These are phyloP conservation scores for Argopecten irradians DNA, from an alignment of 1,140 invertebrate species.

Conservation along the genomic window DNA sequence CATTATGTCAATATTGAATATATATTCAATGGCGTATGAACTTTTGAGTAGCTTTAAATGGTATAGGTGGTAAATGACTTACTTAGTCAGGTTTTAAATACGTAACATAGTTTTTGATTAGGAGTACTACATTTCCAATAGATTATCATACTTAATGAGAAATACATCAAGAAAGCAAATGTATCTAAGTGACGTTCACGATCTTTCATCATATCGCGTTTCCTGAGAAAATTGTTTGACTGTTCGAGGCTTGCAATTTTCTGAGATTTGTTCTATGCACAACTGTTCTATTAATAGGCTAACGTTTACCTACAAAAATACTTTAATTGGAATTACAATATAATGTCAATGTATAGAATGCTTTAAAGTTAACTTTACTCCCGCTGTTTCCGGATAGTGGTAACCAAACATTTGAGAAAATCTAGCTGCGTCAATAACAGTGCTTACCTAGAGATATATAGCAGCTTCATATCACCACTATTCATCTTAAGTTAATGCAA, in stretches of 20 bases:
- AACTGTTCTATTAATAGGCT: not conserved
- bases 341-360: constrained; percentile 2
- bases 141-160: too few relatives aligned
- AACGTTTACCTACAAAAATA: not conserved
- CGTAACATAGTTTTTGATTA: not conserved
- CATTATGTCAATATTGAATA: not conserved
- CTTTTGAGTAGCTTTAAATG: not conserved
- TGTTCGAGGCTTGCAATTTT: not conserved
- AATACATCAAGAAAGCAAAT: too few relatives aligned
- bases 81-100: not conserved
- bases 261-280: not conserved
- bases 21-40: not conserved
- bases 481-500: not conserved
- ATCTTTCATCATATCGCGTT: too few relatives aligned
- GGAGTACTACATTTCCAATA: too few relatives aligned
- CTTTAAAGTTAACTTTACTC: not conserved
- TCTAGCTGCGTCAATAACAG: not conserved
- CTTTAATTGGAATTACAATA: not conserved
- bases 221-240: too few relatives aligned
- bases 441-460: not conserved
- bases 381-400: not conserved
- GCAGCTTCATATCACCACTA: not conserved
- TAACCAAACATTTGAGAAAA: not conserved
- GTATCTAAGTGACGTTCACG: too few relatives aligned
- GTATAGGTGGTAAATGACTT: not conserved